These are phyloP conservation scores for Mesembrinibis cayennensis DNA, from an alignment of 2,113 vertebrate species.

Conservation along the genomic window DNA sequence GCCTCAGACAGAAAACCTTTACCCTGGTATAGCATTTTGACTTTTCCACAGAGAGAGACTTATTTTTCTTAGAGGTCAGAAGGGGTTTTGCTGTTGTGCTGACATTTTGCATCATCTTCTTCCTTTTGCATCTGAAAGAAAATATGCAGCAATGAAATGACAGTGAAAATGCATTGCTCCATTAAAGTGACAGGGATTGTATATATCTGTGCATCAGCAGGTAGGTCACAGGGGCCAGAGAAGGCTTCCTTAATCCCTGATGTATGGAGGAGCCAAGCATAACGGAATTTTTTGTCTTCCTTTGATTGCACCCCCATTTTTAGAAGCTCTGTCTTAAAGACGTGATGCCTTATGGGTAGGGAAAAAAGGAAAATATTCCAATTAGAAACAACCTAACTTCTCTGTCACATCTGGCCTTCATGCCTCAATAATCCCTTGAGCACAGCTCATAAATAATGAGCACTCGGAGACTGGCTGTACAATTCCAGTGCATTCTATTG, in stretches of 20 bases:
- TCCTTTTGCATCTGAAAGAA: not conserved
- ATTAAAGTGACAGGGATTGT: not conserved
- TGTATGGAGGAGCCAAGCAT: not conserved
- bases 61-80: not conserved
- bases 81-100: not conserved
- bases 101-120: not conserved
- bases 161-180: not conserved
- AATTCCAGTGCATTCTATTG: not conserved
- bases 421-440: constrained; percentile 1
- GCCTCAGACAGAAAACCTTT: not conserved
- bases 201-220: not conserved
- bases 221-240: not conserved
- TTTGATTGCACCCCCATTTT: not conserved
- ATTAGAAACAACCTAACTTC: not conserved
- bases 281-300: not conserved
- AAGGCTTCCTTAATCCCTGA: not conserved
- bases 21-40: not conserved
- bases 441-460: constrained; percentile 18
- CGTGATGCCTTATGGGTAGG: not conserved
- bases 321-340: not conserved
- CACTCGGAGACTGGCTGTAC: not conserved
- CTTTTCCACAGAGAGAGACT: not conserved
- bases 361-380: not conserved
- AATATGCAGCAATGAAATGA: not conserved
- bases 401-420: constrained; percentile 26